Evolutionary conservation across 2,113 vertebrate genomes (phyloP), one percentile per base, ranked within the genome.

Genomic region (Nestor notabilis): DNA sequence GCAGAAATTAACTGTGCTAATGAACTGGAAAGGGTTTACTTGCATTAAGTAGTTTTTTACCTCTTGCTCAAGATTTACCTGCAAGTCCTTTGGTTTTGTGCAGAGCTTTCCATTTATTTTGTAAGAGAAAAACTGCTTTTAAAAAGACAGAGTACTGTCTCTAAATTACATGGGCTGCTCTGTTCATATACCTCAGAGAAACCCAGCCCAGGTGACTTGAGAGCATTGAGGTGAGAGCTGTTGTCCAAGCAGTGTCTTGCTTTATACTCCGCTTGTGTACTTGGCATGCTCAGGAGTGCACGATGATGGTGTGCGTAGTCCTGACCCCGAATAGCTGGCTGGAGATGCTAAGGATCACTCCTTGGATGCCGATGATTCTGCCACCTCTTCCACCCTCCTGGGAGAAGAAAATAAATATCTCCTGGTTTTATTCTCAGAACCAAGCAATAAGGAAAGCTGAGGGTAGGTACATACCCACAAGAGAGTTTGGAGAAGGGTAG

Each of bases 221-320:
- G 49, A 56, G 55, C 55, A 41, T 2, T 3, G 28, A 80, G 90
- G 35, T 35, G 35, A 46, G 52, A 69, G 71, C 76, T 74, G 12
- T 77, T 68, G 50, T 60, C 60, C 50, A 50, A 9, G 52, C 35
- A 52, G 0, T 29, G 33, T 55, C 47, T 68, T 33, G 43, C 39
- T 68, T 82, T 53, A 3, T 68, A 4, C 37, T 84, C 76, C 5
- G 8, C 44, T 74, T 44, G 19, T 50, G 15, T n/a, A 6, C 33
- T 43, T 60, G 65, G 17, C 5, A 0, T 5, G 47, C 61, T 68
- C 17, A 18, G 69, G 77, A 75, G 69, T 9, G 4, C 41, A 21
- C 18, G 41, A 20, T 2, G 2, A 8, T 27, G 3, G 15, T n/a
- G 29, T 37, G 60, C 21, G 0, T 27, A 31, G 27, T 24, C 41